Evolutionary conservation across 2,797 vertebrate species (phyloP).

Genomic region (Paguma larvata): DNA sequence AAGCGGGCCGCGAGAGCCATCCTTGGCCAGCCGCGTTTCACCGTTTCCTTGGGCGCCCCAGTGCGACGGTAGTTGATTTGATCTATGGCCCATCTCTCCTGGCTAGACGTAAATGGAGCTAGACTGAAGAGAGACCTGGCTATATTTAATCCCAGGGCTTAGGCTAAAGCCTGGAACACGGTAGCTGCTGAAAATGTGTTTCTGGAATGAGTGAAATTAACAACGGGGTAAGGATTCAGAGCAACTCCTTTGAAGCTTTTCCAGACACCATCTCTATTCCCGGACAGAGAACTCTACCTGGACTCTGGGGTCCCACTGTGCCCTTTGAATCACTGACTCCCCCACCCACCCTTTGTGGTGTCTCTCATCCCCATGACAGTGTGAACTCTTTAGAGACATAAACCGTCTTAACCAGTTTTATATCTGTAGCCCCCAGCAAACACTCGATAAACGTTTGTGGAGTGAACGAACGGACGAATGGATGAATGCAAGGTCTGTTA

Average conservation of each 20-base stretch:
- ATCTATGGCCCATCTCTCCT: constrained; percentile 18
- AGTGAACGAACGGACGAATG: neutral
- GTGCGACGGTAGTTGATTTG: constrained; percentile 17
- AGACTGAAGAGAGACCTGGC: neutral
- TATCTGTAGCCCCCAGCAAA: neutral
- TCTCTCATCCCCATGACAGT: neutral
- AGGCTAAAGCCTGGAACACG: neutral
- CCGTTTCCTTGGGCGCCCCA: neutral
- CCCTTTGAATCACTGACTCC: neutral
- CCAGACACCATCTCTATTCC: neutral
- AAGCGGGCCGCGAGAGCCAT: neutral
- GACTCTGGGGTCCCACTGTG: neutral
- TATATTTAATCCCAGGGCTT: neutral
- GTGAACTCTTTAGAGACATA: neutral
- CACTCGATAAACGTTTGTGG: neutral
- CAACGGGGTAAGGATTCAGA: neutral
- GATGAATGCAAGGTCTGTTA: neutral
- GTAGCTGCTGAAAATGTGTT: neutral
- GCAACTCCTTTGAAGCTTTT: neutral
- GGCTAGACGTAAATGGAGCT: neutral
- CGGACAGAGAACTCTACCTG: neutral
- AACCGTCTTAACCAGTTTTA: neutral
- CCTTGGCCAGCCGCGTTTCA: constrained; percentile 25
- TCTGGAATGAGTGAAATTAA: constrained; percentile 29
- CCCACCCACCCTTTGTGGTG: neutral